These are phyloP conservation scores for Hiodon alosoides DNA, from an alignment of 2,113 vertebrate species.

Conservation along the genomic window DNA sequence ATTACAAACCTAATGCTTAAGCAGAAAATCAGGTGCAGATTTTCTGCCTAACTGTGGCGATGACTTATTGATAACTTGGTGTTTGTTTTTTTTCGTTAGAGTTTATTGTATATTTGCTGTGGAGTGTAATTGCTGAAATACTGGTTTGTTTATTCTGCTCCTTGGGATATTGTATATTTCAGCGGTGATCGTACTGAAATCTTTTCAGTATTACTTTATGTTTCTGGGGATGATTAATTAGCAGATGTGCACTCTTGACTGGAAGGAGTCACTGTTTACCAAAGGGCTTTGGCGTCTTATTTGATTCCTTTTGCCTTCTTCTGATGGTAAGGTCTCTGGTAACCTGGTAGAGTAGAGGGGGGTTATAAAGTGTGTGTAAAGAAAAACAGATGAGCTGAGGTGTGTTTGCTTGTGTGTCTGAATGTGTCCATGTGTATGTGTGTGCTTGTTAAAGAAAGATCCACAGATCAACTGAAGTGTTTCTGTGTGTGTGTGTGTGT, in stretches of 20 bases:
- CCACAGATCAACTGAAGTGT: not conserved
- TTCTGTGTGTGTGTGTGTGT: not conserved
- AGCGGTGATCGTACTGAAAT: not conserved
- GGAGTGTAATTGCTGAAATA: not conserved
- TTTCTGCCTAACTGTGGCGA: no score
- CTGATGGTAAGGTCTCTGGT: not conserved
- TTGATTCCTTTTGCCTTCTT: constrained; percentile 1
- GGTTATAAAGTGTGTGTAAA: not conserved
- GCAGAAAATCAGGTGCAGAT: no score
- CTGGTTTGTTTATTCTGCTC: not conserved
- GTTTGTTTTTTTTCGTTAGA: not conserved
- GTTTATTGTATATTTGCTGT: not conserved
- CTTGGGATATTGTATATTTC: not conserved
- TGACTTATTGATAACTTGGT: not conserved
- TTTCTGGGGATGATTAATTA: constrained; percentile 33
- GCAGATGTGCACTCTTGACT: constrained; percentile 28
- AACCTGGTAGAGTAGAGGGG: not conserved
- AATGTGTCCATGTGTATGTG: not conserved
- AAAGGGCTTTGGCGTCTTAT: not conserved
- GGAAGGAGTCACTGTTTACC: constrained; percentile 26
- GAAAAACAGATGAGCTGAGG: not conserved
- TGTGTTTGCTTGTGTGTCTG: not conserved
- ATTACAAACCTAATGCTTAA: no score
- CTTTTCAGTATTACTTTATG: constrained; percentile 28
- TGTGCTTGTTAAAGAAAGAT: not conserved